A percentile compares a stretch with the other conserved stretches of the same genome.
Evolutionary conservation across 2,113 vertebrate genomes (phyloP).

Genomic region (Hoplias malabaricus): DNA sequence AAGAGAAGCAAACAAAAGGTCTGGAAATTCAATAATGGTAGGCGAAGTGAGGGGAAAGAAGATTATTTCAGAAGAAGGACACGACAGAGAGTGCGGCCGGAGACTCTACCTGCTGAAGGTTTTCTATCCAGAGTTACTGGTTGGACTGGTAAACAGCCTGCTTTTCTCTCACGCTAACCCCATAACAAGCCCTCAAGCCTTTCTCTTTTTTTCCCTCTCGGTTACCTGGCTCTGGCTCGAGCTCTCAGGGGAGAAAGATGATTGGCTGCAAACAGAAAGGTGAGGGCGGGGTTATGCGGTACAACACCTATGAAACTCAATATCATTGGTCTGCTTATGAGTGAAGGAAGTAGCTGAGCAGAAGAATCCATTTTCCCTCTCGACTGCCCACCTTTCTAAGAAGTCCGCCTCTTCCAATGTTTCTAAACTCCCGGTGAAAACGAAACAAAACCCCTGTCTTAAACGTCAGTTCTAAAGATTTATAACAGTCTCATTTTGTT

Average conservation of each 20-base stretch:
- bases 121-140: conserved; percentile 82
- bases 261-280: conserved; percentile 81
- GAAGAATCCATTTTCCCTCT: conserved; percentile 32
- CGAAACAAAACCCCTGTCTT: too few relatives aligned
- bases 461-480: too few relatives aligned
- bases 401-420: neutral
- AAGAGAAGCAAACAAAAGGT: conserved; percentile 80
- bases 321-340: conserved; percentile 64
- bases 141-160: conserved; percentile 79
- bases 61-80: conserved; percentile 71
- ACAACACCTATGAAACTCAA: conserved; percentile 52
- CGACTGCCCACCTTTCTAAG: conserved; percentile 38
- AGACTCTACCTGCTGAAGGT: conserved; percentile 84
- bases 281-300: conserved; percentile 77
- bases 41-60: conserved; percentile 70
- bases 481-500: too few relatives aligned
- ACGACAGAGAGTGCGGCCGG: conserved; percentile 70
- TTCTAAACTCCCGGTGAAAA: neutral
- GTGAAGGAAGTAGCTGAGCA: conserved; percentile 63
- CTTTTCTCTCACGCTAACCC: conserved; percentile 83
- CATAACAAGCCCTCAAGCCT: conserved; percentile 78
- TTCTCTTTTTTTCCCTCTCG: conserved; percentile 51
- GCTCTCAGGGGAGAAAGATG: conserved; percentile 53
- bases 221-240: conserved; percentile 85
- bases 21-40: conserved; percentile 77